Evolutionary conservation across 1,140 invertebrate genomes (phyloP).

Genomic region (Anoplolepis gracilipes): DNA sequence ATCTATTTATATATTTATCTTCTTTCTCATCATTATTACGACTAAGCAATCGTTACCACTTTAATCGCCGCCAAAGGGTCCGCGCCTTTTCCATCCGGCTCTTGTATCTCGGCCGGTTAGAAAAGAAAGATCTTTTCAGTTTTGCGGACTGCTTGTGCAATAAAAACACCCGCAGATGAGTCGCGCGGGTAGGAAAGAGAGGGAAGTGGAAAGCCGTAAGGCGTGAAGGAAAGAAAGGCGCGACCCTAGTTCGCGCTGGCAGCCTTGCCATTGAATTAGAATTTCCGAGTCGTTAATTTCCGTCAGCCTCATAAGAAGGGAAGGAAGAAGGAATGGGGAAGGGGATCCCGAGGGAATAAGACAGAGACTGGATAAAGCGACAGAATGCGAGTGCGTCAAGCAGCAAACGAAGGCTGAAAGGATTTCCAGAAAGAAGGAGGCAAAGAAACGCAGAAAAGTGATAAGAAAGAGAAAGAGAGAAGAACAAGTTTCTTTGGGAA

Average conservation of each 20-base stretch:
- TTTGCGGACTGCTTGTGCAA: conserved; percentile 38
- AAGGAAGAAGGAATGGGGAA: not conserved
- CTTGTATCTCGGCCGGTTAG: conserved; percentile 24
- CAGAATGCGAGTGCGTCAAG: conserved; percentile 7
- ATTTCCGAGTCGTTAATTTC: conserved; percentile 76
- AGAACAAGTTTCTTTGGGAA: not conserved
- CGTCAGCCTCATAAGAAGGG: conserved; percentile 43
- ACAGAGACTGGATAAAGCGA: conserved; percentile 20
- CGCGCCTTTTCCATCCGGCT: conserved; percentile 31
- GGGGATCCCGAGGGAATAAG: conserved; percentile 1
- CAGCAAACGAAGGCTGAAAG: conserved; percentile 13
- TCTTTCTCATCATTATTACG: conserved; percentile 41
- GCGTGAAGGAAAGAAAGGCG: conserved; percentile 66
- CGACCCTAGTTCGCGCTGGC: conserved; percentile 39
- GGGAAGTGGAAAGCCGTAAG: conserved; percentile 42
- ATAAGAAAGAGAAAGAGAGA: not conserved
- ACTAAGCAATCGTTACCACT: conserved; percentile 46
- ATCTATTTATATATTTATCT: not conserved
- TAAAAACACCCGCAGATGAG: conserved; percentile 44
- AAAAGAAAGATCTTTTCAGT: conserved; percentile 40
- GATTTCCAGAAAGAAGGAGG: conserved; percentile 2
- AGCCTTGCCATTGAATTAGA: conserved; percentile 77
- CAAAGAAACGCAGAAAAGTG: conserved; percentile 12
- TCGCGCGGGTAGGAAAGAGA: not conserved
- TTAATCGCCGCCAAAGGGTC: conserved; percentile 28